These are phyloP conservation scores for Eriosoma lanigerum DNA, from an alignment of 1,140 invertebrate genomes.

Conservation along the genomic window DNA sequence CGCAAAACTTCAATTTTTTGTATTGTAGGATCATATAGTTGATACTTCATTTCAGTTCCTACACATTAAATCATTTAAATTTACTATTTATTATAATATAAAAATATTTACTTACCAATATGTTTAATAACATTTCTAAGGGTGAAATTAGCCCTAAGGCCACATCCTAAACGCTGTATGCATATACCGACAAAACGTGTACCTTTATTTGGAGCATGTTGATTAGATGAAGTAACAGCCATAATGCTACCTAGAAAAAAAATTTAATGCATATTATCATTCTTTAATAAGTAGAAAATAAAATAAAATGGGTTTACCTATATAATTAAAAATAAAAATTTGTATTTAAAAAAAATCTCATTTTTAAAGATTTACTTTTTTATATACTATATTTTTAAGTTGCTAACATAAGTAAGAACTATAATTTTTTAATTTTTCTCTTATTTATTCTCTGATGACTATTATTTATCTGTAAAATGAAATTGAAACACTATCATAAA, in stretches of 20 bases:
- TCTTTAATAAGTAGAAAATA: no score
- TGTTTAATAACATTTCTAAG: slow-evolving; percentile 92
- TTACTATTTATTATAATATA: slow-evolving; percentile 31
- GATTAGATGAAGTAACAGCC: slow-evolving; percentile 87
- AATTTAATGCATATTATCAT: no score
- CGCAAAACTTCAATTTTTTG: slow-evolving; percentile 85
- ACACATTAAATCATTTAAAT: slow-evolving; percentile 52
- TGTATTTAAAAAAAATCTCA: no score
- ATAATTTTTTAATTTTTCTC: no score
- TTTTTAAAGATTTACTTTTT: no score
- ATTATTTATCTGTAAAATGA: no score
- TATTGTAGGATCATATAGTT: slow-evolving; percentile 93
- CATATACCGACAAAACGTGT: slow-evolving; percentile 96
- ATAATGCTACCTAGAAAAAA: slow-evolving; percentile 77
- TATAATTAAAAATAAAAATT: no score
- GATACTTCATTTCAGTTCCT: slow-evolving; percentile 85
- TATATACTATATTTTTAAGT: no score
- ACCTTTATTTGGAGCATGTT: slow-evolving; percentile 79
- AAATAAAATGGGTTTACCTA: no score
- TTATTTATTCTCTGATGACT: no score
- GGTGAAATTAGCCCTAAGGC: slow-evolving; percentile 80
- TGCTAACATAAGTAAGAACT: no score
- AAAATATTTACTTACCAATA: slow-evolving; percentile 64
- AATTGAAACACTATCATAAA: no score
- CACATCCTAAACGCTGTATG: slow-evolving; percentile 78